Evolutionary conservation across 1,140 invertebrate genomes (phyloP).

Genomic region (Hyles vespertilio): DNA sequence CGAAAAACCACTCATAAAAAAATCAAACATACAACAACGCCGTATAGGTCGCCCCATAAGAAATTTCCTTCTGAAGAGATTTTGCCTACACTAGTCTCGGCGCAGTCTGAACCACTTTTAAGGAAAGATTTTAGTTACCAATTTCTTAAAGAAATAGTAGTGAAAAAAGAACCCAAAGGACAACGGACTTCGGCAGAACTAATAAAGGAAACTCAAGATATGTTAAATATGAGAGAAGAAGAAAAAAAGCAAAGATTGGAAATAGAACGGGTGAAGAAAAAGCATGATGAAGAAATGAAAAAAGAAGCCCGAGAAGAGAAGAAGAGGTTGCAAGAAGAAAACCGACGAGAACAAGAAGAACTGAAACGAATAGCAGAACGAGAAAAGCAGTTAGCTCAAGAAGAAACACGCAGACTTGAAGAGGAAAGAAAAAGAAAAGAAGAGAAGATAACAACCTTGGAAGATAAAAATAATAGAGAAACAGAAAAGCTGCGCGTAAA

Average conservation of each 20-base stretch:
- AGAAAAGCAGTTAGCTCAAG: slow-evolving; percentile 8
- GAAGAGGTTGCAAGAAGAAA: slow-evolving; percentile 8
- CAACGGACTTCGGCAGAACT: slow-evolving; percentile 43
- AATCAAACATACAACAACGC: neutral
- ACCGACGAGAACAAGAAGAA: slow-evolving; percentile 11
- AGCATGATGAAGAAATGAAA: slow-evolving; percentile 14
- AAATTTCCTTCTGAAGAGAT: neutral
- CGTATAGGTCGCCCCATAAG: neutral
- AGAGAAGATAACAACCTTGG: neutral
- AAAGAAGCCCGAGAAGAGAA: slow-evolving; percentile 10
- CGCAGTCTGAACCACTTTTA: neutral
- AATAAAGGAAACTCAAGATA: slow-evolving; percentile 41
- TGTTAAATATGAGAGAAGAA: slow-evolving; percentile 24
- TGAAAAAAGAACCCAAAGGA: slow-evolving; percentile 14
- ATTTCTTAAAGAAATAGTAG: slow-evolving; percentile 32
- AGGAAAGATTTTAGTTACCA: slow-evolving; percentile 34
- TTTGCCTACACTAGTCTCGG: neutral
- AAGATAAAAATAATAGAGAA: neutral
- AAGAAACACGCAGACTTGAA: slow-evolving; percentile 10
- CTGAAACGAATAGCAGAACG: slow-evolving; percentile 7
- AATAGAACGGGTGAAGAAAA: slow-evolving; percentile 10
- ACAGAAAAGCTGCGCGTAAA: slow-evolving; percentile 6
- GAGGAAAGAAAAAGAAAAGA: slow-evolving; percentile 16
- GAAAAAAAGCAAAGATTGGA: slow-evolving; percentile 28
- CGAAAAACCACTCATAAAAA: neutral